A percentile compares a stretch with the other conserved stretches of the same genome.
These are phyloP conservation scores for Ligdia adustata DNA, from an alignment of 2,888 invertebrate genomes.

Conservation along the genomic window DNA sequence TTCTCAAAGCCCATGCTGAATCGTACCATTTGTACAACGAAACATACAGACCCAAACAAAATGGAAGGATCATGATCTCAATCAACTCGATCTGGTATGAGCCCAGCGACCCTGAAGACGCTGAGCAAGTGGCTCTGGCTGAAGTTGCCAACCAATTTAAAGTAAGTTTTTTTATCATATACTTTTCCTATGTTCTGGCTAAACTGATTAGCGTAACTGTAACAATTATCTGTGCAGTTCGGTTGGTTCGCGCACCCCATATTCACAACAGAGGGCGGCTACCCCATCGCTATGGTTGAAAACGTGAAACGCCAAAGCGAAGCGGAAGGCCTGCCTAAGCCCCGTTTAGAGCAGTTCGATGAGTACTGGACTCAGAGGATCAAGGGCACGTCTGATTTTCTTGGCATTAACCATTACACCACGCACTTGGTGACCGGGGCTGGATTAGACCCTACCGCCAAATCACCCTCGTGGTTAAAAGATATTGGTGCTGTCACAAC, in stretches of 20 bases:
- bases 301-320: slow-evolving; percentile 70
- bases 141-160: slow-evolving; percentile 81
- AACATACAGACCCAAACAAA: slow-evolving; percentile 81
- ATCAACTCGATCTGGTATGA: slow-evolving; percentile 82
- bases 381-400: slow-evolving; percentile 76
- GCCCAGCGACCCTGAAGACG: slow-evolving; percentile 67
- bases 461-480: slow-evolving; percentile 78
- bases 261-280: slow-evolving; percentile 76
- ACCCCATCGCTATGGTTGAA: slow-evolving; percentile 75
- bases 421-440: slow-evolving; percentile 72
- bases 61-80: slow-evolving; percentile 82
- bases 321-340: slow-evolving; percentile 64
- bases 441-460: slow-evolving; percentile 69
- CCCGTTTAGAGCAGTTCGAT: slow-evolving; percentile 76
- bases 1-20: slow-evolving; percentile 87
- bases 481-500: slow-evolving; percentile 75
- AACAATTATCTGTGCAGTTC: slow-evolving; percentile 56
- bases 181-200: not conserved
- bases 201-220: not conserved
- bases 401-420: slow-evolving; percentile 81
- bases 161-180: slow-evolving; percentile 47
- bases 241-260: slow-evolving; percentile 84
- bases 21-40: slow-evolving; percentile 86
- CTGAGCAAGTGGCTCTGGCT: slow-evolving; percentile 71
- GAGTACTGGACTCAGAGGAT: slow-evolving; percentile 74